phyloP scores from a whole-genome alignment of 23 tunicate genomes.

The Ciona savignyi region DNA sequence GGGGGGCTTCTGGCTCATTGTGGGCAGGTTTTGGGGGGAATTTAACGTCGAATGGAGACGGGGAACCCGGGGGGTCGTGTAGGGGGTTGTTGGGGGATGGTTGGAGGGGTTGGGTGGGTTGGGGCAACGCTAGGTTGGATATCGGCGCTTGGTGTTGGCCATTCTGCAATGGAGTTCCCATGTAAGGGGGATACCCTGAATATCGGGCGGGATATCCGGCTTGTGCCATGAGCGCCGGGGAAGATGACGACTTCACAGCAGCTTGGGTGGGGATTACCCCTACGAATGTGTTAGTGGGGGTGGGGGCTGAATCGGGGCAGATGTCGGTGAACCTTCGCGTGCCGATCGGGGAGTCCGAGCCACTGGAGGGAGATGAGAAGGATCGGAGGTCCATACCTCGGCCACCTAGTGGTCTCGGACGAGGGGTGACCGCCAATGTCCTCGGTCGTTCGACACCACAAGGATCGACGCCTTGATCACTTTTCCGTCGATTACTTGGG shows the following conservation, averaged over 20 bases:
- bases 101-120: not conserved
- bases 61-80: not conserved
- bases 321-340: slow-evolving; percentile 24
- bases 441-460: slow-evolving; percentile 53
- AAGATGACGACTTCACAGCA: not conserved
- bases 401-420: slow-evolving; percentile 59
- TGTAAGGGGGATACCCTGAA: slow-evolving; percentile 1
- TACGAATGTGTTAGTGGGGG: slow-evolving; percentile 9
- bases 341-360: slow-evolving; percentile 43
- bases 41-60: slow-evolving; percentile 4
- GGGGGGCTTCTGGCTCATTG: slow-evolving; percentile 11
- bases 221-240: not conserved
- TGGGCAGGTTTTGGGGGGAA: slow-evolving; percentile 8
- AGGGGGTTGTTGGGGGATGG: slow-evolving; percentile 1
- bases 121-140: not conserved
- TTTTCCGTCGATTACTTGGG: slow-evolving; percentile 29
- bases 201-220: not conserved
- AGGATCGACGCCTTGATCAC: slow-evolving; percentile 29
- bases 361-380: slow-evolving; percentile 55
- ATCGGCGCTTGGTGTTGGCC: not conserved
- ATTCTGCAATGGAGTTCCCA: not conserved
- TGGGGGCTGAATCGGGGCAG: slow-evolving; percentile 7
- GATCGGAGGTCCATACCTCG: slow-evolving; percentile 11
- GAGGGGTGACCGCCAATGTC: slow-evolving; percentile 60
- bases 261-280: not conserved